Evolutionary conservation across 1,140 invertebrate species (phyloP).

Genomic region (Heliothis virescens): DNA sequence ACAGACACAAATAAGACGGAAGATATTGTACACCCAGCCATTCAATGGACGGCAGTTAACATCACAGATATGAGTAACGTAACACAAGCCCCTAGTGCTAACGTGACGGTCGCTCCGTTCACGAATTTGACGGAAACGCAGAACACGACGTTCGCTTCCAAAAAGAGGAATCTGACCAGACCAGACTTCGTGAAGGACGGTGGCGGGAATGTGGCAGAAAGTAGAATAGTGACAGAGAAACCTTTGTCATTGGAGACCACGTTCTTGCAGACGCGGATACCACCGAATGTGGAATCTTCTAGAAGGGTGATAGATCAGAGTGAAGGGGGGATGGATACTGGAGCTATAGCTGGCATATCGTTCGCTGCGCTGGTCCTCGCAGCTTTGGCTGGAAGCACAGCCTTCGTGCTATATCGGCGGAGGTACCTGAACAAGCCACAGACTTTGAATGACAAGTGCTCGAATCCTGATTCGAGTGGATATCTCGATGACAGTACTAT

Average conservation of each 20-base stretch:
- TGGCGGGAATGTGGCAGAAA: slow-evolving; percentile 72
- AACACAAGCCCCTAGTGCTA: slow-evolving; percentile 34
- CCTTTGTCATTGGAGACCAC: slow-evolving; percentile 78
- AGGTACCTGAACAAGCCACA: slow-evolving; percentile 93
- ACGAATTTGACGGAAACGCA: slow-evolving; percentile 59
- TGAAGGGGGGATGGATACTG: slow-evolving; percentile 87
- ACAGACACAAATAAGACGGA: slow-evolving; percentile 57
- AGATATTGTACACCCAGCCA: slow-evolving; percentile 56
- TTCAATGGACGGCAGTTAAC: slow-evolving; percentile 70
- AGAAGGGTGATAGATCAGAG: slow-evolving; percentile 71
- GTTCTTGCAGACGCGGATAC: slow-evolving; percentile 76
- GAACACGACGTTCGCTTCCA: slow-evolving; percentile 67
- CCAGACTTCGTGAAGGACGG: slow-evolving; percentile 75
- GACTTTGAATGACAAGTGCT: slow-evolving; percentile 92
- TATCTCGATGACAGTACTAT: slow-evolving; percentile 96
- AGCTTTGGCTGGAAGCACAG: slow-evolving; percentile 89
- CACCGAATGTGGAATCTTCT: slow-evolving; percentile 78
- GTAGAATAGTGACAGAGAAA: slow-evolving; percentile 82
- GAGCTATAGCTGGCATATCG: slow-evolving; percentile 90
- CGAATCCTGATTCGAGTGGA: slow-evolving; percentile 94
- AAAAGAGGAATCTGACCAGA: slow-evolving; percentile 72
- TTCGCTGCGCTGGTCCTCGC: slow-evolving; percentile 89
- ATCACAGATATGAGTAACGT: slow-evolving; percentile 53
- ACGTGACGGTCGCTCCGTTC: slow-evolving; percentile 2
- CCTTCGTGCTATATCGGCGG: slow-evolving; percentile 91